Evolutionary conservation across 2,113 vertebrate species (phyloP).

Genomic region (Chrysemys picta): DNA sequence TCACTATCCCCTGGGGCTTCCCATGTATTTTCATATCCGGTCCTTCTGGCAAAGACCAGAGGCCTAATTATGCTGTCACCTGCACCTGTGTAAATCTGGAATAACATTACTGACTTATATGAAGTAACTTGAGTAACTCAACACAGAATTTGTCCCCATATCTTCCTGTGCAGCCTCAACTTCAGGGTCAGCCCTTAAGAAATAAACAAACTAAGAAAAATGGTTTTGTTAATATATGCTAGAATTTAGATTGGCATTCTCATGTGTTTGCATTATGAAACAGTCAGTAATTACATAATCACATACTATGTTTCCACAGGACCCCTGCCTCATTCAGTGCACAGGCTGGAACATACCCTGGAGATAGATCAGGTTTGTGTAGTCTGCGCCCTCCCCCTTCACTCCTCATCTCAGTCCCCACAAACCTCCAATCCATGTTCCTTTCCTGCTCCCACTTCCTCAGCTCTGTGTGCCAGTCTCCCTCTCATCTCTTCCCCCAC

Average conservation of each 20-base stretch:
- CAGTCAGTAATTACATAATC: background rate
- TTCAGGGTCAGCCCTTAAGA: background rate
- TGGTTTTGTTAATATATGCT: rapidly evolving
- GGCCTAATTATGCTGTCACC: background rate
- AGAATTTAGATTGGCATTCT: background rate
- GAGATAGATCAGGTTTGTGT: too few species aligned
- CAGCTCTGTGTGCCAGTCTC: background rate
- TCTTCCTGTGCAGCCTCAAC: background rate
- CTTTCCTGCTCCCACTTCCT: background rate
- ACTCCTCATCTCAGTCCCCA: background rate
- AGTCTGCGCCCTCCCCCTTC: background rate
- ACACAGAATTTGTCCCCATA: rapidly evolving
- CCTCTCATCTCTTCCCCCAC: too few species aligned
- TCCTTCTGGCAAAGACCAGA: background rate
- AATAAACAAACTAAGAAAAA: background rate
- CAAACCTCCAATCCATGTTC: background rate
- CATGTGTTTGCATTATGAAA: background rate
- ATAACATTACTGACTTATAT: background rate
- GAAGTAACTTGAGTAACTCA: background rate
- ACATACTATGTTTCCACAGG: background rate
- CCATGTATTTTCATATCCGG: background rate
- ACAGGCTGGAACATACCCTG: too few species aligned
- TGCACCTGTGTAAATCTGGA: background rate
- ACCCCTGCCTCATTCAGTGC: rapidly evolving
- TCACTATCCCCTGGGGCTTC: background rate